A percentile compares a stretch with the other conserved stretches of the same genome.
Conservation (phyloP, 2,888 invertebrate genomes). For the Ectemnius continuus region DNA sequence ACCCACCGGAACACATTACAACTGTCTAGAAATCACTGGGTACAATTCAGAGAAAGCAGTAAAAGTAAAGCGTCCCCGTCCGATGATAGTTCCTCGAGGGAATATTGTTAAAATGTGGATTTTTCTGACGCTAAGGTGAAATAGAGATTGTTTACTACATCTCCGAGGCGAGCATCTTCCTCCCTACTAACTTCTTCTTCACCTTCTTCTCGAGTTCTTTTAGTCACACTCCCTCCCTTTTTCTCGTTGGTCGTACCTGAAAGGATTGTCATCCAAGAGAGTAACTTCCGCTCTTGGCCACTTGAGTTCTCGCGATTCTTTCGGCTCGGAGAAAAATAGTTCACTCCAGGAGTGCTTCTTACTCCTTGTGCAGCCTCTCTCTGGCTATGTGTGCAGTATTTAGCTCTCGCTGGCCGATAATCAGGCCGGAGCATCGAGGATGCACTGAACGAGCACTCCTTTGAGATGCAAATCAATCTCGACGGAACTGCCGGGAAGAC, state of each 20-base stretch:
- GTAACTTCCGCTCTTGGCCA: conserved; percentile 46
- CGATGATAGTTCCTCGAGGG: background rate
- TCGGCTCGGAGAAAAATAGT: conserved; percentile 36
- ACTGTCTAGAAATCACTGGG: conserved; percentile 3
- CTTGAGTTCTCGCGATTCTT: conserved; percentile 37
- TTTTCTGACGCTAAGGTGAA: conserved; percentile 43
- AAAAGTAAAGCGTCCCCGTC: background rate
- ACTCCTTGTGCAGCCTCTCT: conserved; percentile 12
- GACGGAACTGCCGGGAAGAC: background rate
- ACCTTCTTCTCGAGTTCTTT: background rate
- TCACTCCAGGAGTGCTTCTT: conserved; percentile 8
- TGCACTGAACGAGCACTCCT: background rate
- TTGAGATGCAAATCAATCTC: background rate
- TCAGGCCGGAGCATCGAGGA: no score
- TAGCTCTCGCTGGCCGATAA: no score
- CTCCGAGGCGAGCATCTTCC: conserved; percentile 39
- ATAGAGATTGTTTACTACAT: conserved; percentile 49
- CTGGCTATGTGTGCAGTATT: no score
- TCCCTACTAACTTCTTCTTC: conserved; percentile 17
- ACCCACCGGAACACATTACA: background rate
- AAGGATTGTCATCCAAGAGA: conserved; percentile 40
- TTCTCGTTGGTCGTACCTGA: conserved; percentile 15
- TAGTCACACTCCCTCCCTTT: conserved; percentile 11
- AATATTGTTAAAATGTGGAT: conserved; percentile 23
- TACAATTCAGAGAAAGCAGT: background rate